phyloP scores from a whole-genome alignment of 2,888 invertebrate species.

The Bibio marci region DNA sequence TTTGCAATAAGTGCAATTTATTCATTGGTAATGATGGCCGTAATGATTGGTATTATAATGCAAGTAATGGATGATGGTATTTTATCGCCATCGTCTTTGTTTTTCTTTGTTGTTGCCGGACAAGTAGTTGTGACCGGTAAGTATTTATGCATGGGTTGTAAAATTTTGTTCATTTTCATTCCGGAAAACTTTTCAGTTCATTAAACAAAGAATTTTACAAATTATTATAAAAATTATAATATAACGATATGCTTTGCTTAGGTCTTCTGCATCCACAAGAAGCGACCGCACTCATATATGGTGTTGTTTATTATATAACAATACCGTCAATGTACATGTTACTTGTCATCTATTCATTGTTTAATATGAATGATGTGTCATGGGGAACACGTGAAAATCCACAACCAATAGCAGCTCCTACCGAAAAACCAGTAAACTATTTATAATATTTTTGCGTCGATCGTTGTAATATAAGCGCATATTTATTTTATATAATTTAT shows the following conservation, averaged over 20 bases:
- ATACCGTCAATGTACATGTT: constrained; percentile 92
- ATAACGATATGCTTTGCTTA: too few relatives aligned
- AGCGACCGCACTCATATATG: constrained; percentile 52
- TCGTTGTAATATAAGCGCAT: constrained; percentile 2
- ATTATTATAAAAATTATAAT: too few relatives aligned
- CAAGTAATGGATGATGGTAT: constrained; percentile 66
- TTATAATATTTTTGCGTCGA: too few relatives aligned
- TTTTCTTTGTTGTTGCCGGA: constrained; percentile 54
- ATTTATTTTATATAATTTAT: not conserved
- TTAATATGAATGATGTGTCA: constrained; percentile 82
- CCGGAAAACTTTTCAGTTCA: not conserved
- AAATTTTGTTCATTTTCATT: not conserved
- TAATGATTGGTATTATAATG: constrained; percentile 60
- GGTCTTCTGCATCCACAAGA: constrained; percentile 67
- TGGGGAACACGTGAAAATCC: constrained; percentile 86
- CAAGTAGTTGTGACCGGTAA: constrained; percentile 47
- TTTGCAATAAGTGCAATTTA: constrained; percentile 60
- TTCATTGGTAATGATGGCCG: constrained; percentile 74
- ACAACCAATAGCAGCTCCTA: constrained; percentile 12
- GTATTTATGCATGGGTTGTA: too few relatives aligned
- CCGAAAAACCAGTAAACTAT: not conserved
- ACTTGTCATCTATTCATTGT: constrained; percentile 77
- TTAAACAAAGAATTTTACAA: too few relatives aligned
- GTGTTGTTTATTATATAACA: constrained; percentile 71
- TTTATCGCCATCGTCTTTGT: constrained; percentile 67